A percentile compares a stretch with the other conserved stretches of the same genome.
Conservation (phyloP, 2,888 invertebrate genomes). For the Oscheius sp. region DNA sequence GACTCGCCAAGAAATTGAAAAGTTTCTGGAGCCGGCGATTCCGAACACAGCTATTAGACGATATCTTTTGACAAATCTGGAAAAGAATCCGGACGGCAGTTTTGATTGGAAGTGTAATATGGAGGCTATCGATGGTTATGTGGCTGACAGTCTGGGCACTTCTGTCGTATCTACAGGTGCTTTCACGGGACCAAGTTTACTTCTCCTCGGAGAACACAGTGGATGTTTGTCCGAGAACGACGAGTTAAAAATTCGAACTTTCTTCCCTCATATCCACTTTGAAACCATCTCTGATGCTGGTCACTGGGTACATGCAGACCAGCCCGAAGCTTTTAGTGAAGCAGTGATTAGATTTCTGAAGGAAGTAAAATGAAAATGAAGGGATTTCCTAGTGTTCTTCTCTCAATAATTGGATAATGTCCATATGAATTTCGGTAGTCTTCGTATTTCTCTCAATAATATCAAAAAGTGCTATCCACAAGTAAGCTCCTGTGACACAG, state of each 20-base stretch:
- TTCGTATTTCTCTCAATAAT: too few species aligned
- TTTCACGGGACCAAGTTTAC: slow-evolving; percentile 82
- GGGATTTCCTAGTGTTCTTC: too few species aligned
- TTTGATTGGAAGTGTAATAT: slow-evolving; percentile 80
- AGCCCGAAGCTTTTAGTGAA: slow-evolving; percentile 84
- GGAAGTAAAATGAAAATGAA: not conserved
- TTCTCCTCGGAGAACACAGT: slow-evolving; percentile 88
- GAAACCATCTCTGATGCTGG: slow-evolving; percentile 84
- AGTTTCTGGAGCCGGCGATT: slow-evolving; percentile 73
- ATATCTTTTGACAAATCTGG: slow-evolving; percentile 88
- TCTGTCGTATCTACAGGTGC: slow-evolving; percentile 72
- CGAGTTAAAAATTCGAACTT: slow-evolving; percentile 64
- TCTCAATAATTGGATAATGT: too few species aligned
- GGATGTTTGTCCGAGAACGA: slow-evolving; percentile 79
- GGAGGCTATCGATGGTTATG: slow-evolving; percentile 80
- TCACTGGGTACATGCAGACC: slow-evolving; percentile 93
- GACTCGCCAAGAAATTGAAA: slow-evolving; percentile 53
- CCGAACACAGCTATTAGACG: slow-evolving; percentile 80
- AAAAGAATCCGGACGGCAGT: slow-evolving; percentile 72
- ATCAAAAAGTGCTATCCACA: too few species aligned
- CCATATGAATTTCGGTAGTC: too few species aligned
- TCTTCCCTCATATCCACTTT: slow-evolving; percentile 78
- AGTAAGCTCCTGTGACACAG: too few species aligned
- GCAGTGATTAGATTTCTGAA: slow-evolving; percentile 79
- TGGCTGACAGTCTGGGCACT: slow-evolving; percentile 76